Conservation (phyloP, 2,113 vertebrate species). For the Cyanoderma ruficeps region DNA sequence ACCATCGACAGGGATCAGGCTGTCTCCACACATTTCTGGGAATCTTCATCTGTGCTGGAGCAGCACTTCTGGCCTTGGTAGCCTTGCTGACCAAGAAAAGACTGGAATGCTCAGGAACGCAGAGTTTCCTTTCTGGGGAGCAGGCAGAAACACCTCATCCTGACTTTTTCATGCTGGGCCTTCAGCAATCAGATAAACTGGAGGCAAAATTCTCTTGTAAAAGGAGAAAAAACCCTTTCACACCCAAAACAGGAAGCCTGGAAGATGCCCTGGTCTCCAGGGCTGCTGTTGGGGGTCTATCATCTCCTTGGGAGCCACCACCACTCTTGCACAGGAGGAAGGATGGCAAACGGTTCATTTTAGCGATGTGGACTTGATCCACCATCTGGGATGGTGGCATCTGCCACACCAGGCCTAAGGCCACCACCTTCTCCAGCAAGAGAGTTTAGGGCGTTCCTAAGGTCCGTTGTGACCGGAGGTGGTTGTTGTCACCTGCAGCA, state of each 20-base stretch:
- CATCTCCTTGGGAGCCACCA: not conserved
- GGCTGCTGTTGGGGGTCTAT: not conserved
- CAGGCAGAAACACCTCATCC: not conserved
- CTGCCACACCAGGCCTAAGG: not conserved
- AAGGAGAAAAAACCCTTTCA: not conserved
- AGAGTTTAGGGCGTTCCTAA: not conserved
- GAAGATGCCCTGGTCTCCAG: not conserved
- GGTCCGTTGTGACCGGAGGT: accelerated
- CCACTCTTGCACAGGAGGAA: not conserved
- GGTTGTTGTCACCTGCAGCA: not conserved
- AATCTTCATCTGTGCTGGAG: not conserved
- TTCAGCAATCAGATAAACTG: not conserved
- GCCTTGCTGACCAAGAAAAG: accelerated
- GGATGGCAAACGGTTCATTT: accelerated
- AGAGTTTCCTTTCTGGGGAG: accelerated
- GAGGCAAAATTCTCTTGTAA: not conserved
- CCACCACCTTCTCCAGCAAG: not conserved
- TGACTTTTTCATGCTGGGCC: not conserved
- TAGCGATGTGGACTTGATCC: not conserved
- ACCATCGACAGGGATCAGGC: accelerated
- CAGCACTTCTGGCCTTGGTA: accelerated
- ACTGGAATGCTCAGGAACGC: not conserved
- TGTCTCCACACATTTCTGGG: not conserved
- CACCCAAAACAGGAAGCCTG: not conserved
- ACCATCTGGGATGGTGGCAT: not conserved